Conservation (phyloP, 2,888 invertebrate genomes). For the Tetropium fuscum region DNA sequence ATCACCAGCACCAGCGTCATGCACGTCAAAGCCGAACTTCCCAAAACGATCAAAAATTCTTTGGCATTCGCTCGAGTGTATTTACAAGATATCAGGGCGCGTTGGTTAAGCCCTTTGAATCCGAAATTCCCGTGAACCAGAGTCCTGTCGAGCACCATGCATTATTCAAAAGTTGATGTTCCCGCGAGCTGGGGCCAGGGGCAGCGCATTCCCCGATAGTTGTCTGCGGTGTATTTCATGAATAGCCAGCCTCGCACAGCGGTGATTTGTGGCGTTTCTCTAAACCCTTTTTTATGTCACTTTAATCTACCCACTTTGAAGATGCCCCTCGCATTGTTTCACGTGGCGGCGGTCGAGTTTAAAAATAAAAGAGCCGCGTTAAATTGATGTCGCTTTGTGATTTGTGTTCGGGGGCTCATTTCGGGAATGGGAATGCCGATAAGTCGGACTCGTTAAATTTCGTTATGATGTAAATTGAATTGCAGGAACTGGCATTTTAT, state of each 20-base stretch:
- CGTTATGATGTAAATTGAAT: neutral
- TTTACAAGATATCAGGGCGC: conserved; percentile 2
- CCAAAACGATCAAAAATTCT: conserved; percentile 12
- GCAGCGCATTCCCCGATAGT: conserved; percentile 1
- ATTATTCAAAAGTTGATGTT: conserved; percentile 47
- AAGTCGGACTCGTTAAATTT: neutral
- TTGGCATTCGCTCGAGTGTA: conserved; percentile 2
- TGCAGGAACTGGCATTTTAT: too few species aligned
- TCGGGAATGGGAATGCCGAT: neutral
- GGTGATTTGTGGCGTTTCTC: conserved; percentile 32
- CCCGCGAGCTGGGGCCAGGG: conserved; percentile 1
- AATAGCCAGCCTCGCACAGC: conserved; percentile 12
- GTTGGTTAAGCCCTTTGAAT: conserved; percentile 27
- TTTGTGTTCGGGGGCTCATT: neutral
- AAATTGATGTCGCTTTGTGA: neutral
- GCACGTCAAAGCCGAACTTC: conserved; percentile 3
- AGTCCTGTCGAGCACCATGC: conserved; percentile 48
- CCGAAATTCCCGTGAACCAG: conserved; percentile 34
- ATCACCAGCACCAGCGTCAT: too few species aligned
- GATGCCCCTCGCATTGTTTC: conserved; percentile 2
- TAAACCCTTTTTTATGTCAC: conserved; percentile 12
- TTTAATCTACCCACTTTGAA: conserved; percentile 6
- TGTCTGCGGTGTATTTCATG: conserved; percentile 18
- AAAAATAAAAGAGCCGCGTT: conserved; percentile 3
- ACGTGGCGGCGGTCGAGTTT: neutral